Evolutionary conservation across 64 coral and sea anemone genomes (phyloP).

Genomic region (Porites australiensis): DNA sequence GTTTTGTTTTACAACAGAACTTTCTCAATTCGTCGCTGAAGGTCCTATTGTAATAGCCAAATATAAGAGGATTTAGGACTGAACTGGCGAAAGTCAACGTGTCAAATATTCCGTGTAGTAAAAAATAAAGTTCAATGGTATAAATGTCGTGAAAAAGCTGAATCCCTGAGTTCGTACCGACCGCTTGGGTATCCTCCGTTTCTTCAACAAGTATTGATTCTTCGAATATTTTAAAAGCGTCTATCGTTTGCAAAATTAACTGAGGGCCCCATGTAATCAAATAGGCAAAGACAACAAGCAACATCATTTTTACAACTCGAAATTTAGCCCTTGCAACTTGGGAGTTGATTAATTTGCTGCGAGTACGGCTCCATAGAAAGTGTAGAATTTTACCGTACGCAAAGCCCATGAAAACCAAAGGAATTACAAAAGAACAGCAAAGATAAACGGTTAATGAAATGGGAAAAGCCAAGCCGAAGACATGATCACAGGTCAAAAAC

Average conservation of each 20-base stretch:
- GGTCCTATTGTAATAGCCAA: conserved; percentile 44
- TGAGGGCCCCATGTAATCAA: conserved; percentile 43
- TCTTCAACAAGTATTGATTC: background rate
- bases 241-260: background rate
- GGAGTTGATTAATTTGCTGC: too few species aligned
- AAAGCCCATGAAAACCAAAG: conserved; percentile 22
- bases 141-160: background rate
- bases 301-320: conserved; percentile 42
- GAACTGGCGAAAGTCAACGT: conserved; percentile 35
- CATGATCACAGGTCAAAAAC: background rate
- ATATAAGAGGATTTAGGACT: conserved; percentile 52
- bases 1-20: background rate
- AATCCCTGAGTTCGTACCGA: too few species aligned
- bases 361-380: conserved; percentile 16
- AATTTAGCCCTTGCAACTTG: background rate
- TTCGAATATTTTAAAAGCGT: background rate
- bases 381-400: conserved; percentile 19
- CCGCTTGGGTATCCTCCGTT: too few species aligned
- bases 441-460: conserved; percentile 21
- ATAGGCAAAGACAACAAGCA: conserved; percentile 34
- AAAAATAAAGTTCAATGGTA: background rate
- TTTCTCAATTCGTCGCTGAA: conserved; percentile 36
- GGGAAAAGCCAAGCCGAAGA: background rate
- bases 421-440: conserved; percentile 24
- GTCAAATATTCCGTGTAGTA: background rate